Conservation (phyloP, 2,797 vertebrate species). For the Sebastes matsubarae region DNA sequence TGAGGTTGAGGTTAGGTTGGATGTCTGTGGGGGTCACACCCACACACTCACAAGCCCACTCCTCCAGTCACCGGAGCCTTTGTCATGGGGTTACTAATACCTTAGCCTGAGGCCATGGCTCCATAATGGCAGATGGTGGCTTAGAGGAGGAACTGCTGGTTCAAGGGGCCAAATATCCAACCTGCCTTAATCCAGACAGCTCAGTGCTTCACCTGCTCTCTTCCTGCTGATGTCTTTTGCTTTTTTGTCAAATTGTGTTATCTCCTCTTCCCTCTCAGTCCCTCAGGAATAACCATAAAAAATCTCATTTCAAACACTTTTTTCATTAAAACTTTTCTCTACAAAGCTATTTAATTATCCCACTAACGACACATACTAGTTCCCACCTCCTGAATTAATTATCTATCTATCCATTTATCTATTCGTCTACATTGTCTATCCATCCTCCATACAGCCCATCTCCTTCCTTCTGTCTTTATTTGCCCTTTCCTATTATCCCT, state of each 20-base stretch:
- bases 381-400: background rate
- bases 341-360: background rate
- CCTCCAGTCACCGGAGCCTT: background rate
- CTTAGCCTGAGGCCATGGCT: background rate
- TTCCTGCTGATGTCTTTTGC: background rate
- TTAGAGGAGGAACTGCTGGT: background rate
- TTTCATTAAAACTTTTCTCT: background rate
- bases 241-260: background rate
- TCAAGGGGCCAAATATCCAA: background rate
- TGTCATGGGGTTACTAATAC: background rate
- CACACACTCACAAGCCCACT: background rate
- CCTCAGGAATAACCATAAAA: background rate
- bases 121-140: constrained; percentile 51
- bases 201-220: background rate
- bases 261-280: background rate
- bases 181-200: constrained; percentile 1
- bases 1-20: background rate
- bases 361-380: background rate
- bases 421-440: background rate
- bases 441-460: background rate
- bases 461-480: background rate
- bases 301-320: background rate
- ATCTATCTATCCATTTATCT: background rate
- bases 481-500: background rate
- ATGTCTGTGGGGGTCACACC: background rate